phyloP scores from a whole-genome alignment of 2,113 vertebrate genomes.

The Argyrosomus japonicus region DNA sequence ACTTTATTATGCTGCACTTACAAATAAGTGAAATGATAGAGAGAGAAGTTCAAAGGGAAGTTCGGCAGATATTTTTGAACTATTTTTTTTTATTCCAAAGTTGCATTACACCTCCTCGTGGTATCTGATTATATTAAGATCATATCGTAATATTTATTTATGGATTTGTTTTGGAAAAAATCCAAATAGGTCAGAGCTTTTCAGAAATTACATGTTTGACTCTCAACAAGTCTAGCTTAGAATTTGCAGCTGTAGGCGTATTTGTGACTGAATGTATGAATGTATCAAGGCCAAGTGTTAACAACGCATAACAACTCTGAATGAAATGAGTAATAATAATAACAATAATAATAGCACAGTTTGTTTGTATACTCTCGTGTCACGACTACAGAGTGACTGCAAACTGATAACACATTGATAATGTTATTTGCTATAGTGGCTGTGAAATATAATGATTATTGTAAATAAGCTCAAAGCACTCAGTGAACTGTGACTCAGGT shows the following conservation, averaged over 20 bases:
- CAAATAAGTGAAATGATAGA: not conserved
- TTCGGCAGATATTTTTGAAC: not conserved
- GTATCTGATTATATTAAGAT: too few relatives aligned
- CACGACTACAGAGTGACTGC: not conserved
- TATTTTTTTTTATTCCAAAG: not conserved
- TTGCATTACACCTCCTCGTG: too few relatives aligned
- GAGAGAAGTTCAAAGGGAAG: not conserved
- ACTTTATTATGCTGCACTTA: not conserved
- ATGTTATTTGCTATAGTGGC: not conserved
- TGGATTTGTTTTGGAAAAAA: not conserved
- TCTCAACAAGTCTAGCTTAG: not conserved
- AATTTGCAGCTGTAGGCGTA: not conserved
- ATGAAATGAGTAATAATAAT: not conserved
- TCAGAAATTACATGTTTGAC: not conserved
- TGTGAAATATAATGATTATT: not conserved
- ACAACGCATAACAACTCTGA: not conserved
- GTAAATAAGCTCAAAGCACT: not conserved
- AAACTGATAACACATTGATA: not conserved
- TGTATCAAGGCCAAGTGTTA: not conserved
- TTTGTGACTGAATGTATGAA: not conserved
- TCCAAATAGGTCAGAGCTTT: conserved; percentile 1
- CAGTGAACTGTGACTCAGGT: not conserved
- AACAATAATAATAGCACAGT: not conserved
- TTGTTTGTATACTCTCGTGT: not conserved
- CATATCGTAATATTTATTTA: not conserved